phyloP scores from a whole-genome alignment of 2,113 vertebrate species.

The Falcunculus frontatus region DNA sequence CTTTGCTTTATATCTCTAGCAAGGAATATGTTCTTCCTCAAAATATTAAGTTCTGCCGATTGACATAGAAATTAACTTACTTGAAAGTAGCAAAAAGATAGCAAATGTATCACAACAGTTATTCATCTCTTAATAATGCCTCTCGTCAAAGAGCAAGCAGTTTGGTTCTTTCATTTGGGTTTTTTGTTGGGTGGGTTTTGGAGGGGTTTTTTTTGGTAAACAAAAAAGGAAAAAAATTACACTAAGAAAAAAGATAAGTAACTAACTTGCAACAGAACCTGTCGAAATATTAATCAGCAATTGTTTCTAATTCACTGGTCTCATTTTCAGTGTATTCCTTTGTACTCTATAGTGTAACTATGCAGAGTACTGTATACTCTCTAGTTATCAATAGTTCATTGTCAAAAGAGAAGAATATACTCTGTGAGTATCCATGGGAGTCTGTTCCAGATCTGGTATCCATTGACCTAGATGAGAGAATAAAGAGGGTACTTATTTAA shows the following conservation, averaged over 20 bases:
- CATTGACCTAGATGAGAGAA: background rate
- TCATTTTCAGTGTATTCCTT: background rate
- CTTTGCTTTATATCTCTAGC: background rate
- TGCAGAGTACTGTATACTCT: background rate
- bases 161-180: background rate
- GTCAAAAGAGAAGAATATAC: background rate
- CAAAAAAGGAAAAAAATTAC: background rate
- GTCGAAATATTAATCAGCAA: background rate
- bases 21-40: background rate
- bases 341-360: background rate
- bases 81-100: background rate
- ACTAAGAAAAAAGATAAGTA: background rate
- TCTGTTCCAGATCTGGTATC: background rate
- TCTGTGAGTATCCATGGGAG: background rate
- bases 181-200: background rate
- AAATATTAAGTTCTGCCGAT: background rate
- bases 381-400: background rate
- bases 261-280: background rate
- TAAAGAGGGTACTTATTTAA: background rate
- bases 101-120: background rate
- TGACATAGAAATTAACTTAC: background rate
- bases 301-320: background rate
- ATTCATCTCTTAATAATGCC: background rate
- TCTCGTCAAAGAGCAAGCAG: background rate
- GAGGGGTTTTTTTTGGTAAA: background rate